Base-by-base conservation (phyloP, 1,140 invertebrate species). In the Meloidogyne chitwoodi region DNA sequence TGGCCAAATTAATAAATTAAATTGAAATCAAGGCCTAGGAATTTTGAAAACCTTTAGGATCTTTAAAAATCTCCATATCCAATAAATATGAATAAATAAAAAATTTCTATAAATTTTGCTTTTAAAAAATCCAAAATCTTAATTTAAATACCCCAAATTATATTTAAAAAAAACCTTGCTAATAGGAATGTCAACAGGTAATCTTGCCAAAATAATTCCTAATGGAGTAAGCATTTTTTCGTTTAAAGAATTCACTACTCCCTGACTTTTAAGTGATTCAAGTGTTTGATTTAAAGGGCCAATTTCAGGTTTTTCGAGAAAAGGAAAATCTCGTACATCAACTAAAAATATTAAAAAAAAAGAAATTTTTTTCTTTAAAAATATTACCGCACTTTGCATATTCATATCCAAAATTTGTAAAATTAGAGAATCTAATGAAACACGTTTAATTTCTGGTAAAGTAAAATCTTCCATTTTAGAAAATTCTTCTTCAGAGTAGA, bases 321-420 rank as follows among this genome's bases (percentile, higher is more conserved):
- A 99, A 2, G 95, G 95, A 90, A 99, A 99, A 10, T 87, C 82
- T 24, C 79, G 72, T 6, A 86, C 86, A 48, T 86, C 82, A 29
- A 87, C 83, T 83, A 68, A 64, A 80, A 80, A 38, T 66, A 31
- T n/a, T n/a, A 38, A n/a, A 44, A 65, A 77, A 29, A 66, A 26
- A 14, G 69, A 81, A 66, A 29, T 56, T 24, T 22, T 24, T 48
- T 65, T 22, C 14, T 68, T 26, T 19, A 62, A 48, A 24, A 14
- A 77, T 80, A 74, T 79, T 85, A 86, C 85, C 88, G 93, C 64
- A 84, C 83, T 79, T 65, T 92, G 93, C 31, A 99, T 89, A 0
- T 96, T 96, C 90, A 99, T 92, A 0, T 94, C 92, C 61, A 96
- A 92, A 93, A 99, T 95, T 86, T 97, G 93, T 24, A 99, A 89